A percentile compares a stretch with the other conserved stretches of the same genome.
Conservation (phyloP, 2,888 invertebrate genomes). For the Dynastes tityus region DNA sequence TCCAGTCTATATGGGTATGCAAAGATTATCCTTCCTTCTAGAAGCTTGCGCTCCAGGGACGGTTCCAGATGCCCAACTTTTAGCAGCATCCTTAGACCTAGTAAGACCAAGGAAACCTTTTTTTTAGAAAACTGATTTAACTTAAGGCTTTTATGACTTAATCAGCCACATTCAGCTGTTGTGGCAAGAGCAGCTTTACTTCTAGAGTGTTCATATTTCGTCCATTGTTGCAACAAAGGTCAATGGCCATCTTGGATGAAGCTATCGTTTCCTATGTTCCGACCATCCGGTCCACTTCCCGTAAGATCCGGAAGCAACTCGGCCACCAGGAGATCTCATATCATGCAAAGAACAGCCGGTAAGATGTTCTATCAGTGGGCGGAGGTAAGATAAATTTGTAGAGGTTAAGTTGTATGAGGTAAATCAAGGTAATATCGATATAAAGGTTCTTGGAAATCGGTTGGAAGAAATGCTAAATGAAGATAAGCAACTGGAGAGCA, state of each 20-base stretch:
- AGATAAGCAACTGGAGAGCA: constrained; percentile 82
- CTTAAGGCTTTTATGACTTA: constrained; percentile 57
- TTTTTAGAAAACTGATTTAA: background rate
- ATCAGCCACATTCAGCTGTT: constrained; percentile 90
- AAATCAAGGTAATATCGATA: too few species aligned
- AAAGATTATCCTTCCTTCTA: constrained; percentile 91
- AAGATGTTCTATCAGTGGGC: constrained; percentile 99
- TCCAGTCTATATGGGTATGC: constrained; percentile 89
- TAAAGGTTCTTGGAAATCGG: constrained; percentile 85
- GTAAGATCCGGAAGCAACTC: constrained; percentile 68
- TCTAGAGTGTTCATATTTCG: constrained; percentile 96
- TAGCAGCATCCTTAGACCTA: constrained; percentile 95
- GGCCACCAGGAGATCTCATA: constrained; percentile 75
- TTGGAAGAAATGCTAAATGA: constrained; percentile 92
- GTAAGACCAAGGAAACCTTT: constrained; percentile 71
- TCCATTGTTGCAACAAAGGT: constrained; percentile 97
- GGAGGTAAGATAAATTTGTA: constrained; percentile 74
- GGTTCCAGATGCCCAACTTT: constrained; percentile 95
- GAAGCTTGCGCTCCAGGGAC: constrained; percentile 97
- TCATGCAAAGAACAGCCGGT: constrained; percentile 91
- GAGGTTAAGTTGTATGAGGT: background rate
- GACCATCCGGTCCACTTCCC: constrained; percentile 79
- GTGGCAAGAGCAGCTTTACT: constrained; percentile 93
- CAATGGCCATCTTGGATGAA: constrained; percentile 99
- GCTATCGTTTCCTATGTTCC: constrained; percentile 83